A percentile compares a stretch with the other conserved stretches of the same genome.
These are phyloP conservation scores for Cydia pomonella DNA, from an alignment of 1,140 invertebrate species.

Conservation along the genomic window DNA sequence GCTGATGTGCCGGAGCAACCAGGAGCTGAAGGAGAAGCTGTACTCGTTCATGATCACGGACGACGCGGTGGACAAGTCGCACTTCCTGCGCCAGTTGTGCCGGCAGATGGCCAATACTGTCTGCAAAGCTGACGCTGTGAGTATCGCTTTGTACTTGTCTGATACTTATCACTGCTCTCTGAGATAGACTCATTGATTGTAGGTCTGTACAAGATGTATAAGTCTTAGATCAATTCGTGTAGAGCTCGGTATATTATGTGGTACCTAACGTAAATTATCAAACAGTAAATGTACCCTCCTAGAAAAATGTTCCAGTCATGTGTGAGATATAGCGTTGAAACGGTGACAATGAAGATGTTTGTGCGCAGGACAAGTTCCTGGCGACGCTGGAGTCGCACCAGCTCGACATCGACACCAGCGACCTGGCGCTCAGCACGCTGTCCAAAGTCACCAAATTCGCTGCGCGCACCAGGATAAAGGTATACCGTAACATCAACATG, in stretches of 20 bases:
- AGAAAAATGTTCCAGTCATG: too few species aligned
- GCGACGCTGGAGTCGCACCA: constrained; percentile 88
- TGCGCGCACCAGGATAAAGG: constrained; percentile 91
- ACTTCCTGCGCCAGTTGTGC: constrained; percentile 90
- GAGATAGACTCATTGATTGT: too few species aligned
- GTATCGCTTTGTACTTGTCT: constrained; percentile 53
- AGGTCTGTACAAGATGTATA: too few species aligned
- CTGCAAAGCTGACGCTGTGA: constrained; percentile 90
- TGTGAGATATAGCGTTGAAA: not conserved
- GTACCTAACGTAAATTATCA: too few species aligned
- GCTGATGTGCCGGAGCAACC: constrained; percentile 89
- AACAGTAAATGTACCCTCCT: too few species aligned
- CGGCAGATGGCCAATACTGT: constrained; percentile 93
- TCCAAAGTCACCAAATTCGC: constrained; percentile 94
- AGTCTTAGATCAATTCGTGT: too few species aligned
- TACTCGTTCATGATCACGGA: constrained; percentile 93
- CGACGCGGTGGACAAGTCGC: constrained; percentile 89
- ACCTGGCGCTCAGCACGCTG: constrained; percentile 90
- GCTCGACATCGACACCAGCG: constrained; percentile 91
- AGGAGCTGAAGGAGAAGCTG: constrained; percentile 92
- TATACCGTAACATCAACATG: constrained; percentile 38
- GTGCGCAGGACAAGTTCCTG: constrained; percentile 88
- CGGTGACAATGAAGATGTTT: constrained; percentile 18
- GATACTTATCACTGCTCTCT: not conserved
- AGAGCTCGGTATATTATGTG: too few species aligned